Evolutionary conservation across 2,888 invertebrate species (phyloP), one percentile per base, ranked within the genome.

Genomic region (Caenorhabditis drosophilae): DNA sequence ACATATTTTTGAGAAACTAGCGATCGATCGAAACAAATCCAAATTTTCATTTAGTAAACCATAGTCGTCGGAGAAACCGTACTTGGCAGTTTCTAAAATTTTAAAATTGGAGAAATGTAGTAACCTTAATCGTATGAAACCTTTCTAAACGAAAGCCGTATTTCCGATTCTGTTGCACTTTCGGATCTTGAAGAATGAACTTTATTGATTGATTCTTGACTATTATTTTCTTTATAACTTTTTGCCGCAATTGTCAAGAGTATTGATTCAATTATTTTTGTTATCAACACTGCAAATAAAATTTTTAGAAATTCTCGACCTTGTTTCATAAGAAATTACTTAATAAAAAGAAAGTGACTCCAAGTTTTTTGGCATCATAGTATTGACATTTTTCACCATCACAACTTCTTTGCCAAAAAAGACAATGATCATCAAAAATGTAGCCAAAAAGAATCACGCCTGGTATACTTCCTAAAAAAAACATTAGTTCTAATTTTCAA

Each of bases 401-500:
- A 59, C 74, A 75, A 22, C 66, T 63, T 20, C 49, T 56, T 23
- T 60, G 68, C 72, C 70, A 70, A 27, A 64, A 59, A 31, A 64
- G 27, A 41, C 75, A 75, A 15, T 72, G 70, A 6, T 49, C 59
- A 38, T 75, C 75, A 22, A 75, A 72, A 11, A 73, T 54, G 52
- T 59, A 58, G 2, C 75, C 75, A 36, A 75, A 75, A 0, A 66
- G 45, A 40, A 72, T 60, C 11, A 70, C 75, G 4, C 75, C 75
- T 1, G 75, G 75, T 26, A 75, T 70, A 44, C 70, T 70, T 42
- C 73, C 72, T 53, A 23, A 34, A 54, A 11, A n/a, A 22, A 23
- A 22, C 23, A 15, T n/a, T n/a, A 26, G 7, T 34, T 48, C 9
- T 31, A 7, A 27, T 12, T 23, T 22, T 18, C 20, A n/a, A 23